These are phyloP conservation scores for Drosophila mettleri DNA, from an alignment of 2,888 invertebrate genomes.

Conservation along the genomic window DNA sequence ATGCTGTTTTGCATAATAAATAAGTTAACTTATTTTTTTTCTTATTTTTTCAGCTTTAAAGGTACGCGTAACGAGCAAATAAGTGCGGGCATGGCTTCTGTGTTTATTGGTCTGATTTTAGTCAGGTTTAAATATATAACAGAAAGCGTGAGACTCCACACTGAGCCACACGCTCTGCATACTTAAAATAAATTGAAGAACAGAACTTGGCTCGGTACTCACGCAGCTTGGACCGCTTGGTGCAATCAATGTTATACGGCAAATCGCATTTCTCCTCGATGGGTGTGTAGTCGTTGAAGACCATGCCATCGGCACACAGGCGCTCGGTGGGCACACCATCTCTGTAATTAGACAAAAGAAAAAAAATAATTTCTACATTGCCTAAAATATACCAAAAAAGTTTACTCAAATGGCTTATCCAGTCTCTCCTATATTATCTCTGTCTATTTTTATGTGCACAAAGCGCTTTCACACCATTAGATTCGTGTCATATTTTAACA, in stretches of 20 bases:
- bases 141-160: constrained; percentile 28
- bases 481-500: constrained; percentile 49
- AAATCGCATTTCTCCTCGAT: constrained; percentile 94
- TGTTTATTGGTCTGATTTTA: constrained; percentile 65
- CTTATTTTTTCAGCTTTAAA: constrained; percentile 20
- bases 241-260: constrained; percentile 94
- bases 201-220: constrained; percentile 85
- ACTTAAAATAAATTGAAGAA: constrained; percentile 33
- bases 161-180: constrained; percentile 48
- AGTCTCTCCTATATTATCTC: too few species aligned
- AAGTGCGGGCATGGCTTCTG: constrained; percentile 56
- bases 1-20: constrained; percentile 79
- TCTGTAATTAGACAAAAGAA: constrained; percentile 83
- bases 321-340: constrained; percentile 91
- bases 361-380: background rate
- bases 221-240: constrained; percentile 91
- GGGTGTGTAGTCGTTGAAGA: constrained; percentile 94
- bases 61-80: constrained; percentile 65
- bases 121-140: constrained; percentile 59
- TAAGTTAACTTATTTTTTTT: constrained; percentile 32
- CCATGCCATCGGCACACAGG: constrained; percentile 94
- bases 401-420: background rate
- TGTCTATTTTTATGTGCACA: background rate
- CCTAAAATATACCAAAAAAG: background rate
- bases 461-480: constrained; percentile 18